A percentile compares a stretch with the other conserved stretches of the same genome.
phyloP scores from a whole-genome alignment of 2,113 vertebrate genomes.

The Podarcis cretensis region DNA sequence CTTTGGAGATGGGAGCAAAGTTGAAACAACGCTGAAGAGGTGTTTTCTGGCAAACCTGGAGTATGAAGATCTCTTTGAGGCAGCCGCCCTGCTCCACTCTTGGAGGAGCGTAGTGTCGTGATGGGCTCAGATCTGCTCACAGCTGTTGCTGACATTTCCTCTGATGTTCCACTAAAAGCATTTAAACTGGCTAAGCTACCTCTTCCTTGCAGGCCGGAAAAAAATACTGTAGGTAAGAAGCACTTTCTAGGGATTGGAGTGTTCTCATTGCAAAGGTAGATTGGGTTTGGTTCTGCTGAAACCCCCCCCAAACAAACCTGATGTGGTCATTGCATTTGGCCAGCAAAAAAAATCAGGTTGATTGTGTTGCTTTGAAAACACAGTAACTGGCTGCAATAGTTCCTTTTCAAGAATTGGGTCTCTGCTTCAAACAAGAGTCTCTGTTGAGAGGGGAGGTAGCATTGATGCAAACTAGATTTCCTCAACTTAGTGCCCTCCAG shows the following conservation, averaged over 20 bases:
- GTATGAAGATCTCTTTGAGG: slow-evolving; percentile 84
- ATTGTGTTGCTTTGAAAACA: neutral
- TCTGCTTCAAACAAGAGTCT: neutral
- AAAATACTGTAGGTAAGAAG: slow-evolving; percentile 46
- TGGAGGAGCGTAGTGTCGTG: slow-evolving; percentile 50
- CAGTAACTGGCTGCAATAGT: too few species aligned
- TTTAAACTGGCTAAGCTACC: neutral
- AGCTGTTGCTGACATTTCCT: fast-evolving
- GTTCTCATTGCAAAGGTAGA: neutral
- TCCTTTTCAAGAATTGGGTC: neutral
- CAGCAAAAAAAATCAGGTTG: neutral
- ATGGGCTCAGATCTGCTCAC: neutral
- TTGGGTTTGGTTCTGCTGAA: neutral
- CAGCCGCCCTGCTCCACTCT: slow-evolving; percentile 63
- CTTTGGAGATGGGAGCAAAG: slow-evolving; percentile 64
- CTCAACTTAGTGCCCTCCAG: too few species aligned
- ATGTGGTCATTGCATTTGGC: neutral
- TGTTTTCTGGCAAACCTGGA: slow-evolving; percentile 89
- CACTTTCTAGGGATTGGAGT: neutral
- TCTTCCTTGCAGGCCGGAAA: slow-evolving; percentile 19
- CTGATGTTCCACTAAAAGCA: slow-evolving; percentile 39
- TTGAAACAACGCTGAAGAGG: slow-evolving; percentile 88
- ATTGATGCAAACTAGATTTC: too few species aligned
- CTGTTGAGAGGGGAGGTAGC: neutral
- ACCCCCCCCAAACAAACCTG: neutral